These are phyloP conservation scores for Aphaenogaster ashmeadi DNA, from an alignment of 1,140 invertebrate species.

Conservation along the genomic window DNA sequence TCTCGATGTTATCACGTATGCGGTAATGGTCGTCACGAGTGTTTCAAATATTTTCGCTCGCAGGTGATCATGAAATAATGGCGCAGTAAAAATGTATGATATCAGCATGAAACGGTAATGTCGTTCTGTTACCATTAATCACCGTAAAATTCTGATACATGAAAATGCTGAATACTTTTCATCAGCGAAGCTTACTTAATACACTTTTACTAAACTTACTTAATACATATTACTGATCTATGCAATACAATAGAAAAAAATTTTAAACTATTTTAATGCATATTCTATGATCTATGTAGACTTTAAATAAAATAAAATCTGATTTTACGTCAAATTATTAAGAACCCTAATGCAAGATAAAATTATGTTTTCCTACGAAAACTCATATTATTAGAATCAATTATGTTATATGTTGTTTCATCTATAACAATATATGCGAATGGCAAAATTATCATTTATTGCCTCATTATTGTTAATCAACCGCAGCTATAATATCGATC, in stretches of 20 bases:
- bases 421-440: background rate
- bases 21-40: conserved; percentile 20
- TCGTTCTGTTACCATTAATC: conserved; percentile 12
- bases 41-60: conserved; percentile 46
- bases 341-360: background rate
- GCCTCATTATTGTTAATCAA: conserved; percentile 17
- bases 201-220: conserved; percentile 7
- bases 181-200: conserved; percentile 11
- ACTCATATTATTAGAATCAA: conserved; percentile 7
- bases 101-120: conserved; percentile 36
- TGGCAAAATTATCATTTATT: conserved; percentile 22
- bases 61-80: conserved; percentile 49
- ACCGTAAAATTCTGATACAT: conserved; percentile 26
- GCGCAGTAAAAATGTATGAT: conserved; percentile 43
- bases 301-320: conserved; percentile 19
- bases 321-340: background rate
- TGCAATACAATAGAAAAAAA: background rate
- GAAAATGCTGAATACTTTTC: conserved; percentile 23
- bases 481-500: conserved; percentile 1
- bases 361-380: background rate
- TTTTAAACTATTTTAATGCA: background rate
- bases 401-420: conserved; percentile 14
- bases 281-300: background rate
- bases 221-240: conserved; percentile 22
- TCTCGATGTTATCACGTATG: conserved; percentile 12